phyloP scores from a whole-genome alignment of 2,797 vertebrate genomes.

The Ctenopoma kingsleyae region DNA sequence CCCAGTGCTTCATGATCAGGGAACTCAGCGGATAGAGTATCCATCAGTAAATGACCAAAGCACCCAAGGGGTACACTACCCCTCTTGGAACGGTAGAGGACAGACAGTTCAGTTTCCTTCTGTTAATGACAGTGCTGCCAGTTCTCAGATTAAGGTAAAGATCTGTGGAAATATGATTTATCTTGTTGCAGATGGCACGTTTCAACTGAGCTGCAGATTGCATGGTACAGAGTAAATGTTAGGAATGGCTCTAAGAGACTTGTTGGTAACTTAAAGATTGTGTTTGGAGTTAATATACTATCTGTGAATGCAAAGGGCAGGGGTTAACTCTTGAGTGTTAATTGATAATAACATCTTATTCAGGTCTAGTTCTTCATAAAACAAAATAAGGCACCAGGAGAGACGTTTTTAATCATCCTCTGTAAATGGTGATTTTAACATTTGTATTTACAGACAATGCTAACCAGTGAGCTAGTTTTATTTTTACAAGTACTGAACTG shows the following conservation, averaged over 20 bases:
- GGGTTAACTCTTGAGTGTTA: slow-evolving; percentile 19
- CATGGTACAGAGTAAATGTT: too few relatives aligned
- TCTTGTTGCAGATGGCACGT: background rate
- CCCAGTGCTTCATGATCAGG: slow-evolving; percentile 51
- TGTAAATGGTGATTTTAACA: background rate
- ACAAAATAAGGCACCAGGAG: background rate
- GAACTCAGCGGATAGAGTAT: slow-evolving; percentile 64
- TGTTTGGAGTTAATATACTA: too few relatives aligned
- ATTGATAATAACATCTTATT: slow-evolving; percentile 23
- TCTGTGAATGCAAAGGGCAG: slow-evolving; percentile 57
- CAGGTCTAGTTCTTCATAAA: slow-evolving; percentile 1
- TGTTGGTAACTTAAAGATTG: background rate
- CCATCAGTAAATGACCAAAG: slow-evolving; percentile 68
- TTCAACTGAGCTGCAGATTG: background rate
- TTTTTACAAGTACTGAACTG: too few relatives aligned
- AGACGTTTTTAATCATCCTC: background rate
- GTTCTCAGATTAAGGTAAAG: slow-evolving; percentile 78
- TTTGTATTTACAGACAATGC: too few relatives aligned
- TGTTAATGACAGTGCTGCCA: slow-evolving; percentile 47
- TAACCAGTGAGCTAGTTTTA: too few relatives aligned
- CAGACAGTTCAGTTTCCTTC: slow-evolving; percentile 64
- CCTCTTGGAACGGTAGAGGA: slow-evolving; percentile 45
- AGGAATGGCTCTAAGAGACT: background rate
- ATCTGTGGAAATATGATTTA: background rate
- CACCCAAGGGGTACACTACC: slow-evolving; percentile 45